Evolutionary conservation across 1,140 invertebrate genomes (phyloP).

Genomic region (Heliconius melpomene): DNA sequence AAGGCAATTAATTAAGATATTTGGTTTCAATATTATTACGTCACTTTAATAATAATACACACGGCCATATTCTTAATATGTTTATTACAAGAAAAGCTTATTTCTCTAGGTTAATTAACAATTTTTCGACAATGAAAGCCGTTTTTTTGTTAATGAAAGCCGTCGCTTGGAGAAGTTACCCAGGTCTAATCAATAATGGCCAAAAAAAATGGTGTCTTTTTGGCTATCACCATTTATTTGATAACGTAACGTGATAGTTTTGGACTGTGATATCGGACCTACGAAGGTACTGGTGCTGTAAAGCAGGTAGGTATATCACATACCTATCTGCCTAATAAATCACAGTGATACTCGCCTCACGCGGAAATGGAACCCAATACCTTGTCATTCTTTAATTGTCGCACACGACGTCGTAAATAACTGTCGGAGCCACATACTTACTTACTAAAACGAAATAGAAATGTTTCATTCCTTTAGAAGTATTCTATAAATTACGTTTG

Average conservation of each 20-base stretch:
- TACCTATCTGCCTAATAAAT: constrained; percentile 7
- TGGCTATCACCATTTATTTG: too few relatives aligned
- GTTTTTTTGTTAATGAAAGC: too few relatives aligned
- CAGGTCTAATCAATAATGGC: too few relatives aligned
- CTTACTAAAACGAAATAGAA: constrained; percentile 1
- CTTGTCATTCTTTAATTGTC: constrained; percentile 3
- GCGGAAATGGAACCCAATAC: neutral
- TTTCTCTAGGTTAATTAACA: too few relatives aligned
- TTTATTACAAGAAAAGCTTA: too few relatives aligned
- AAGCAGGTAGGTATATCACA: neutral
- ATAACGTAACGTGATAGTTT: too few relatives aligned
- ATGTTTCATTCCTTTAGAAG: constrained; percentile 10
- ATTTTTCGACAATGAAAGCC: too few relatives aligned
- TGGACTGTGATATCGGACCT: too few relatives aligned
- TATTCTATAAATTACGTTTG: neutral
- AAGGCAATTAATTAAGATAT: neutral
- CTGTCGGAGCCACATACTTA: neutral
- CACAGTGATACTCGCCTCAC: neutral
- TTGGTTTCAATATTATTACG: neutral
- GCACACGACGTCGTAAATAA: constrained; percentile 6
- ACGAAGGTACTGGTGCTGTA: too few relatives aligned
- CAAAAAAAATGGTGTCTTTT: too few relatives aligned
- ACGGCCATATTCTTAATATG: too few relatives aligned
- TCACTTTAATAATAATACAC: neutral
- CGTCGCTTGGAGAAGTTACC: too few relatives aligned